Evolutionary conservation across 2,113 vertebrate species (phyloP).

Genomic region (Nannospalax galili): DNA sequence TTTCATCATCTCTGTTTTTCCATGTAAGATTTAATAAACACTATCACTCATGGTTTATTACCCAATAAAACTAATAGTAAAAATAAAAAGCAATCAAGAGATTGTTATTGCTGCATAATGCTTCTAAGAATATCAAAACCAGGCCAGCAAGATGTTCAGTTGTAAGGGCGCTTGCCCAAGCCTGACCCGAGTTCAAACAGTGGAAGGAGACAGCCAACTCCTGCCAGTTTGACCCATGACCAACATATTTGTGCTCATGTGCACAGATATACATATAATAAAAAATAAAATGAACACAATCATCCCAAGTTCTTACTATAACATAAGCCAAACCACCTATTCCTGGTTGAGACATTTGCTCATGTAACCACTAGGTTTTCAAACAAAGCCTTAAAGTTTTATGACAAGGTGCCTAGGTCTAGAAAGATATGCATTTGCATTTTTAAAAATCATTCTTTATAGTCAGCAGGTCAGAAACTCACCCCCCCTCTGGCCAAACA

Average conservation of each 20-base stretch:
- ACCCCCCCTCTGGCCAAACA: neutral
- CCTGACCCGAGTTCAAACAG: too few relatives aligned
- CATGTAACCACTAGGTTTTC: neutral
- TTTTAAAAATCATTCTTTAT: neutral
- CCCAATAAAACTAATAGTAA: neutral
- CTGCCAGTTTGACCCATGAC: too few relatives aligned
- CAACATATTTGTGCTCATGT: too few relatives aligned
- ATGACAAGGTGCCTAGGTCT: neutral
- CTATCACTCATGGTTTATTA: neutral
- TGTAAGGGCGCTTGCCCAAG: too few relatives aligned
- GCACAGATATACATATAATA: too few relatives aligned
- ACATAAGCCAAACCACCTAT: neutral
- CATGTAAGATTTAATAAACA: neutral
- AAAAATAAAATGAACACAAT: neutral
- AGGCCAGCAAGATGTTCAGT: neutral
- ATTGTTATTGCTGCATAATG: neutral
- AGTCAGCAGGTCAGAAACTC: neutral
- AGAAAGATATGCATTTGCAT: neutral
- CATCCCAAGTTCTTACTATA: neutral
- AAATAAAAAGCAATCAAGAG: neutral
- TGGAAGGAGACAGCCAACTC: too few relatives aligned
- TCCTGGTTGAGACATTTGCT: neutral
- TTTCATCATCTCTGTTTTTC: neutral
- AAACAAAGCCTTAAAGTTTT: neutral
- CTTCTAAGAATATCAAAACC: neutral